Percentiles rank a stretch among this genome's conserved stretches.
phyloP scores from a whole-genome alignment of 2,797 vertebrate species.

The Kryptopterus vitreolus region DNA sequence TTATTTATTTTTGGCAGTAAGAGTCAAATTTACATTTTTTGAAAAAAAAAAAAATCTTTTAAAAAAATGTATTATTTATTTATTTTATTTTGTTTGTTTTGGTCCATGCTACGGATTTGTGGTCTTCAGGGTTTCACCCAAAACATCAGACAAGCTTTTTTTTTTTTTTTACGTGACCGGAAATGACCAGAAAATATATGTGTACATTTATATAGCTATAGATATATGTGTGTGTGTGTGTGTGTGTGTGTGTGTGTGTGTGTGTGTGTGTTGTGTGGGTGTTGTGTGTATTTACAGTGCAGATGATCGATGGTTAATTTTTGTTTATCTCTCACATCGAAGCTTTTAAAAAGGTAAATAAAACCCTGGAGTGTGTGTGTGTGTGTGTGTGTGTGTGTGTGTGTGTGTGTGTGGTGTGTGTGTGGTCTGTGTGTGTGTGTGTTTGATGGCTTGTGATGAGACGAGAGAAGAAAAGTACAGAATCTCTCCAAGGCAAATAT shows the following conservation, averaged over 20 bases:
- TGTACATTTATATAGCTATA: slow-evolving; percentile 24
- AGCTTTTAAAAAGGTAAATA: not conserved
- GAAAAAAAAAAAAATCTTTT: not conserved
- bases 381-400: too few relatives aligned
- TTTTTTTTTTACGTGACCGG: not conserved
- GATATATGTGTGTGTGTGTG: slow-evolving; percentile 58
- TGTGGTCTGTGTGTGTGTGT: too few relatives aligned
- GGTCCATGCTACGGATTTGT: too few relatives aligned
- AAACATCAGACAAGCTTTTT: not conserved
- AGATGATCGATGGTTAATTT: not conserved
- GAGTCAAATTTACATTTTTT: not conserved
- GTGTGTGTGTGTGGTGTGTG: slow-evolving; percentile 54
- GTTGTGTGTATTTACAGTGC: slow-evolving; percentile 65
- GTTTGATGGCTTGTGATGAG: slow-evolving; percentile 67
- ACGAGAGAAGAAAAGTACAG: slow-evolving; percentile 48
- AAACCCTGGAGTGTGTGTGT: slow-evolving; percentile 30
- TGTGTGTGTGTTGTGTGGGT: too few relatives aligned
- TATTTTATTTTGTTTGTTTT: slow-evolving; percentile 19
- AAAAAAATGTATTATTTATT: not conserved
- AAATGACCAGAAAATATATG: not conserved
- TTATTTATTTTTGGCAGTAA: not conserved
- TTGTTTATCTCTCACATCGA: not conserved
- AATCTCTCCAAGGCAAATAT: slow-evolving; percentile 55
- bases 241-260: slow-evolving; percentile 27
- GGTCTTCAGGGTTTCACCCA: slow-evolving; percentile 2